These are phyloP conservation scores for Chrysolina oricalcia DNA, from an alignment of 2,888 invertebrate species.

Conservation along the genomic window DNA sequence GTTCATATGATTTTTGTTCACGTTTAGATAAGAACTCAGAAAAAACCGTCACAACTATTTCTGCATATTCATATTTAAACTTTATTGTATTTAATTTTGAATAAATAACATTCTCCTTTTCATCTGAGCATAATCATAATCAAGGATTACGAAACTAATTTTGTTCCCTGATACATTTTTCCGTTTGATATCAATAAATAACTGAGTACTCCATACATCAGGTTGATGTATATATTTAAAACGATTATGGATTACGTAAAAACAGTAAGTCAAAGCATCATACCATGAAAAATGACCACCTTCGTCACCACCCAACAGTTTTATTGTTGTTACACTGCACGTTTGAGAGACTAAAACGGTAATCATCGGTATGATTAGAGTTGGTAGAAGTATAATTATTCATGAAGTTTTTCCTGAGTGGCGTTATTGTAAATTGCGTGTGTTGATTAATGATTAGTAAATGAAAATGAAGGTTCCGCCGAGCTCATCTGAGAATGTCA, in stretches of 20 bases:
- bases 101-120: no score
- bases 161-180: no score
- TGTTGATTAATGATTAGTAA: conserved; percentile 60
- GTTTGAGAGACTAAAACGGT: conserved; percentile 47
- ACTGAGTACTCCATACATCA: background rate
- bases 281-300: conserved; percentile 47
- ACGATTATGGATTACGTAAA: conserved; percentile 33
- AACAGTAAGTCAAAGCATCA: conserved; percentile 39
- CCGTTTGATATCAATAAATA: background rate
- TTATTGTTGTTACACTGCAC: conserved; percentile 40
- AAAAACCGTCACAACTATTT: no score
- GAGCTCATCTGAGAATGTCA: conserved; percentile 54
- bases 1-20: no score
- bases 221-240: background rate
- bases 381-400: conserved; percentile 50
- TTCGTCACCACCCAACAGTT: conserved; percentile 43
- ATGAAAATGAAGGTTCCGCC: conserved; percentile 56
- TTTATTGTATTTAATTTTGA: no score
- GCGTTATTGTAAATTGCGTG: conserved; percentile 58
- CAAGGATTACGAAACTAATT: no score
- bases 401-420: conserved; percentile 51
- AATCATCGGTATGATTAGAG: conserved; percentile 49
- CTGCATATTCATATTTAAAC: no score
- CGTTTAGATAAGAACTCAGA: no score
- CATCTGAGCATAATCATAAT: no score